Percentiles rank a stretch among this genome's conserved stretches.
Conservation (phyloP, 2,797 vertebrate species). For the Craterocephalus amniculus region DNA sequence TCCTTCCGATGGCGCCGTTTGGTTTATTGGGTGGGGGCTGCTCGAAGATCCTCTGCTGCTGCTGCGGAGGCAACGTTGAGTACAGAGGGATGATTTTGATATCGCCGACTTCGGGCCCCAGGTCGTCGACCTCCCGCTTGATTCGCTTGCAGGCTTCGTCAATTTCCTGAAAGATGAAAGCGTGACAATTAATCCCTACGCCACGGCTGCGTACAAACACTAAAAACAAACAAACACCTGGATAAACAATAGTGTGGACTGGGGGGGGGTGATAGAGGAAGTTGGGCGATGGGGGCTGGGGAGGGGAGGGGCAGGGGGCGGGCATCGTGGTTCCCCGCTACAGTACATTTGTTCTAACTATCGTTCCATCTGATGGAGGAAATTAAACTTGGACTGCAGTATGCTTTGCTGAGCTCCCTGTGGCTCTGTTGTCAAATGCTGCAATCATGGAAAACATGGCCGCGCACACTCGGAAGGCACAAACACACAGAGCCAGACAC, state of each 20-base stretch:
- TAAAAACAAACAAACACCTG: conserved; percentile 54
- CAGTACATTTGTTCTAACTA: conserved; percentile 80
- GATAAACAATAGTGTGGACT: conserved; percentile 48
- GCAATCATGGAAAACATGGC: conserved; percentile 78
- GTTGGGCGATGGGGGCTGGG: conserved; percentile 25
- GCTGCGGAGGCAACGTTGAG: conserved; percentile 94
- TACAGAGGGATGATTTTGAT: conserved; percentile 98
- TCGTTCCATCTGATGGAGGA: conserved; percentile 81
- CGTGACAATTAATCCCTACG: conserved; percentile 41
- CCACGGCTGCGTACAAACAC: conserved; percentile 32
- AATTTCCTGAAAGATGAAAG: conserved; percentile 86
- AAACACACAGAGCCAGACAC: conserved; percentile 52
- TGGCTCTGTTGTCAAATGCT: conserved; percentile 82
- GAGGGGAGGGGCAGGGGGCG: conserved; percentile 15
- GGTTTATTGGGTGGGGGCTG: conserved; percentile 93
- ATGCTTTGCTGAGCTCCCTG: conserved; percentile 80
- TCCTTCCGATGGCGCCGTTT: conserved; percentile 93
- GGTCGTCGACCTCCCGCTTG: conserved; percentile 95
- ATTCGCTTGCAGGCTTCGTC: conserved; percentile 97
- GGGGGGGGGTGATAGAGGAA: conserved; percentile 24
- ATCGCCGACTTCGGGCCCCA: conserved; percentile 95
- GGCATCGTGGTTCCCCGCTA: conserved; percentile 70
- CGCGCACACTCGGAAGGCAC: conserved; percentile 38
- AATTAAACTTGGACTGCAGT: conserved; percentile 82
- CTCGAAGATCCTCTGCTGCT: conserved; percentile 96